These are phyloP conservation scores for Diadegma fenestrale DNA, from an alignment of 2,888 invertebrate genomes.

Conservation along the genomic window DNA sequence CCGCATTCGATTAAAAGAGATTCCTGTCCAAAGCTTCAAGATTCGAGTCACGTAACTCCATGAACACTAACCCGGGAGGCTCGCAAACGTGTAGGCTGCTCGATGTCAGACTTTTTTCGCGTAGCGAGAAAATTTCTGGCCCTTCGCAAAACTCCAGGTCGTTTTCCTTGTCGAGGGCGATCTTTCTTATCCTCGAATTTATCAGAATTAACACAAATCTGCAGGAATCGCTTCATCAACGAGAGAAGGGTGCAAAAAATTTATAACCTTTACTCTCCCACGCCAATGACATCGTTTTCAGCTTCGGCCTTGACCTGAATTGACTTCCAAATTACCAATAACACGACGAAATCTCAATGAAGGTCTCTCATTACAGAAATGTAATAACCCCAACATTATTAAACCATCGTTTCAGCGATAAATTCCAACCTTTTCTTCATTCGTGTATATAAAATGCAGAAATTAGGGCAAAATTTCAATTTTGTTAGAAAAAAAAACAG, in stretches of 20 bases:
- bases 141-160: not conserved
- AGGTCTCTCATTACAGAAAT: not conserved
- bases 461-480: too few relatives aligned
- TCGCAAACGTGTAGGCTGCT: not conserved
- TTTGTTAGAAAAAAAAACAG: too few relatives aligned
- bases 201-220: constrained; percentile 1
- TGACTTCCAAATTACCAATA: not conserved
- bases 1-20: not conserved
- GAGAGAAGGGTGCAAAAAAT: not conserved
- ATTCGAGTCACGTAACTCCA: not conserved
- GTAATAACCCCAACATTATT: not conserved
- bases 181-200: not conserved
- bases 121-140: not conserved
- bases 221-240: not conserved
- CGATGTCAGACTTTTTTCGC: not conserved
- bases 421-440: too few relatives aligned
- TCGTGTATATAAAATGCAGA: too few relatives aligned
- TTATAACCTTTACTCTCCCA: not conserved
- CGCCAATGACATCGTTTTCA: not conserved
- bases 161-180: not conserved
- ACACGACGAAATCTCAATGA: not conserved
- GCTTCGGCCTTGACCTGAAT: not conserved
- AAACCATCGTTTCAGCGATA: too few relatives aligned
- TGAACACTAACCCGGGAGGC: not conserved
- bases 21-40: not conserved